A percentile compares a stretch with the other conserved stretches of the same genome.
Evolutionary conservation across 2,888 invertebrate genomes (phyloP).

Genomic region (Capitulum mitella): DNA sequence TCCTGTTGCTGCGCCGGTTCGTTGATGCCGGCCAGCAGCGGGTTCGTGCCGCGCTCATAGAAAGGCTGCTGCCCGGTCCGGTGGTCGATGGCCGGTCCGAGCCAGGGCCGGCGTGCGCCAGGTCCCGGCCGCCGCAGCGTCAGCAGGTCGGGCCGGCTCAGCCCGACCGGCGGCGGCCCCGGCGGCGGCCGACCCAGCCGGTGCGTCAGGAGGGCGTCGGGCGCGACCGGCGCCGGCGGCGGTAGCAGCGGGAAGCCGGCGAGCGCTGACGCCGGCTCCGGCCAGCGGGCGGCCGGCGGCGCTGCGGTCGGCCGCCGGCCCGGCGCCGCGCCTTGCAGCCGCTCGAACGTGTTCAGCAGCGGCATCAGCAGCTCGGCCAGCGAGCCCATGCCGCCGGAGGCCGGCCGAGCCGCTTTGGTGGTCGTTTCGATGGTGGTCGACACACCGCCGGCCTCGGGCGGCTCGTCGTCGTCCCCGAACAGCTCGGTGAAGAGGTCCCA

Average conservation of each 20-base stretch:
- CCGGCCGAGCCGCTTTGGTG: neutral
- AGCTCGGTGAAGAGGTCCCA: neutral
- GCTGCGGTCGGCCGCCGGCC: neutral
- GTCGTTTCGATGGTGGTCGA: neutral
- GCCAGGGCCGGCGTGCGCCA: neutral
- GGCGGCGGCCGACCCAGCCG: neutral
- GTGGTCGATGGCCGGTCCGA: neutral
- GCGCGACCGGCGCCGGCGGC: neutral
- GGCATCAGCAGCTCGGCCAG: neutral
- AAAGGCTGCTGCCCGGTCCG: neutral
- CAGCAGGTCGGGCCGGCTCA: neutral
- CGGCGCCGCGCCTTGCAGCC: neutral
- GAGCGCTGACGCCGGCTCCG: neutral
- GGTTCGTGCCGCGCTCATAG: neutral
- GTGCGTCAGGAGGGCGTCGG: neutral
- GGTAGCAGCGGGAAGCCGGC: neutral
- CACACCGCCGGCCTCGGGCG: neutral
- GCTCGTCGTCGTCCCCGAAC: neutral
- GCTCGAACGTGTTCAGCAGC: neutral
- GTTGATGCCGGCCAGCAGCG: slow-evolving; percentile 11
- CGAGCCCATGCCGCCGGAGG: neutral
- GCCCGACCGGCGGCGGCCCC: neutral
- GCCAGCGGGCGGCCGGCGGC: neutral
- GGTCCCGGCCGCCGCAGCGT: neutral
- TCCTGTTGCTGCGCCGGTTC: neutral